Percentiles rank a stretch among this genome's conserved stretches.
phyloP scores from a whole-genome alignment of 2,113 vertebrate genomes.

The Saimiri boliviensis region DNA sequence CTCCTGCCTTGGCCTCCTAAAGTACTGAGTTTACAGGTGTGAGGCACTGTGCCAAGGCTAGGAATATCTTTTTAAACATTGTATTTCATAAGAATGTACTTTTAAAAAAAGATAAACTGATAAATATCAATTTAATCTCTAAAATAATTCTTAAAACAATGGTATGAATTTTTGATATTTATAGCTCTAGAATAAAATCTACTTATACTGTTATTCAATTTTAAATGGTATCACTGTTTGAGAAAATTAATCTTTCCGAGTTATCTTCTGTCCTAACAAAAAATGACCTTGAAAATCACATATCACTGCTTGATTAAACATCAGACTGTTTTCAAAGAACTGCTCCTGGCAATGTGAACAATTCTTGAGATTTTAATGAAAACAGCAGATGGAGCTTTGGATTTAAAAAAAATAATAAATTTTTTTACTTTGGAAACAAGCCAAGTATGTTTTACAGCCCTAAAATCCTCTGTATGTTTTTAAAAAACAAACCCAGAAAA shows the following conservation, averaged over 20 bases:
- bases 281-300: slow-evolving; percentile 57
- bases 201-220: slow-evolving; percentile 47
- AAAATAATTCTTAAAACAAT: slow-evolving; percentile 29
- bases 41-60: not conserved
- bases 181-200: not conserved
- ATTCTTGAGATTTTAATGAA: slow-evolving; percentile 67
- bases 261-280: slow-evolving; percentile 51
- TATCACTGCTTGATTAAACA: slow-evolving; percentile 66
- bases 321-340: slow-evolving; percentile 50
- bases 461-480: slow-evolving; percentile 48
- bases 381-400: slow-evolving; percentile 72
- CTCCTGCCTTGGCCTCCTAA: too few relatives aligned
- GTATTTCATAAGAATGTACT: not conserved
- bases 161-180: not conserved
- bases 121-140: not conserved
- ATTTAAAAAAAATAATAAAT: slow-evolving; percentile 19
- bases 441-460: slow-evolving; percentile 54
- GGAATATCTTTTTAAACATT: not conserved
- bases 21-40: too few relatives aligned
- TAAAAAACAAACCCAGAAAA: not conserved
- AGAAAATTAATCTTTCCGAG: slow-evolving; percentile 53
- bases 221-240: slow-evolving; percentile 36
- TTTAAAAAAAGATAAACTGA: slow-evolving; percentile 17
- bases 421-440: slow-evolving; percentile 49
- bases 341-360: slow-evolving; percentile 52